phyloP scores from a whole-genome alignment of 1,140 invertebrate species.

The Drosophila nebulosa region DNA sequence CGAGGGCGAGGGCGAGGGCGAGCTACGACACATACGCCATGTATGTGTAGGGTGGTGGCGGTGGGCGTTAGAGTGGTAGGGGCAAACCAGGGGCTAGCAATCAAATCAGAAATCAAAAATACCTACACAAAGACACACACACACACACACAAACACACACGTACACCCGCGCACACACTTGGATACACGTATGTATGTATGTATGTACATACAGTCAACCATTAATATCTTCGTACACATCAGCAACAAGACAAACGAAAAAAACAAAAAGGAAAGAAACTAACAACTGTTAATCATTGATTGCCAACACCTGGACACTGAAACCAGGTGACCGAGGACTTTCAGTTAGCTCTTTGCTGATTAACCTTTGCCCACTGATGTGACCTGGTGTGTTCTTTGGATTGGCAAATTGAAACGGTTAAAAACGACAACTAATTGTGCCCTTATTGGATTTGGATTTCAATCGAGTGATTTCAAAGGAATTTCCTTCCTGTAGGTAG shows the following conservation, averaged over 20 bases:
- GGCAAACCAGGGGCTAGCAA: constrained; percentile 17
- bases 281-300: background rate
- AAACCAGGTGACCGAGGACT: too few species aligned
- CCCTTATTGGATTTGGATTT: background rate
- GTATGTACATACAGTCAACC: background rate
- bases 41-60: background rate
- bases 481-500: too few species aligned
- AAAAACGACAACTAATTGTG: background rate
- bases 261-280: background rate
- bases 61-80: too few species aligned
- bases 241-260: background rate
- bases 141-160: background rate
- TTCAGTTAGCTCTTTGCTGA: background rate
- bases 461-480: too few species aligned
- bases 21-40: background rate
- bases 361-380: background rate
- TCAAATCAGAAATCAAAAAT: constrained; percentile 37
- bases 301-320: too few species aligned
- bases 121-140: background rate
- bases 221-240: background rate
- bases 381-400: background rate
- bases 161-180: background rate
- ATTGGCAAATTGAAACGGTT: background rate
- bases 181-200: background rate
- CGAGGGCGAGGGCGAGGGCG: too few species aligned